Conservation (phyloP, 2,797 vertebrate genomes). For the Argentina silus region DNA sequence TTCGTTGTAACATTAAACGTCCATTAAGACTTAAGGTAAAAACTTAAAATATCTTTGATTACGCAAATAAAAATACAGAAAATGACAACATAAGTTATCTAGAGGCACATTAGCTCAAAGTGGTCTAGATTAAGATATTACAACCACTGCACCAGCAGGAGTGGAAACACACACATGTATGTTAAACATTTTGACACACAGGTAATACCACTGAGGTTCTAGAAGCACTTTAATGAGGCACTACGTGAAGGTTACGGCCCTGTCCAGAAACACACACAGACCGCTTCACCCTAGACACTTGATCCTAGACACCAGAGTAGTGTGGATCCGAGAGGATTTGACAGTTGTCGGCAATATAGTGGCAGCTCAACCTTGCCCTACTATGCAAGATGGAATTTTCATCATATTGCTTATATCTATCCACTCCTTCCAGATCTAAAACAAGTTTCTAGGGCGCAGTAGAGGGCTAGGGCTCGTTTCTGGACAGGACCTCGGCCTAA, state of each 20-base stretch:
- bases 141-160: constrained; percentile 47
- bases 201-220: constrained; percentile 43
- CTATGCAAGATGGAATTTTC: too few relatives aligned
- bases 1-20: constrained; percentile 52
- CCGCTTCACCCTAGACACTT: too few relatives aligned
- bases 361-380: too few relatives aligned
- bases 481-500: constrained; percentile 3
- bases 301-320: too few relatives aligned
- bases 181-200: constrained; percentile 24
- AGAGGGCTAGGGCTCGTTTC: background rate
- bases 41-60: constrained; percentile 38
- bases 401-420: too few relatives aligned
- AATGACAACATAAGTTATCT: constrained; percentile 29
- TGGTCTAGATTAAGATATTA: constrained; percentile 32
- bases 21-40: constrained; percentile 53
- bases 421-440: too few relatives aligned
- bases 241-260: constrained; percentile 32
- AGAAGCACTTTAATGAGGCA: constrained; percentile 63
- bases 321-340: too few relatives aligned
- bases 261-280: too few relatives aligned
- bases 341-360: too few relatives aligned
- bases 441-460: background rate
- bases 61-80: constrained; percentile 42
- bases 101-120: constrained; percentile 65
- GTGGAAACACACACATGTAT: constrained; percentile 3